Evolutionary conservation across 2,888 invertebrate genomes (phyloP), one percentile per base, ranked within the genome.

Genomic region (Liopterus haemorrhoidalis): DNA sequence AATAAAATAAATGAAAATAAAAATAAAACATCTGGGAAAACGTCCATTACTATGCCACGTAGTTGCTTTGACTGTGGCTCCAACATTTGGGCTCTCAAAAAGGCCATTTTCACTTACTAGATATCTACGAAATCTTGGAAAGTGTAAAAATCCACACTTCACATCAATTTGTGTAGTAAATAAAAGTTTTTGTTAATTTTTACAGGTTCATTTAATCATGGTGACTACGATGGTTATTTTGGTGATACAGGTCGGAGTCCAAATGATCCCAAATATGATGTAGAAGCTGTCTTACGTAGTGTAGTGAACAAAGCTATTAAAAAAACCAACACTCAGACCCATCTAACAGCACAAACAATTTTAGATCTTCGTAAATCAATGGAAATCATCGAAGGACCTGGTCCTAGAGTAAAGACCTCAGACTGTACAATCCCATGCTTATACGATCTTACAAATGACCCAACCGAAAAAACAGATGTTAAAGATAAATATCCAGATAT

Each of bases 391-490:
- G 20, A 28, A 36, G 20, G 37, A 33, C 11, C 28, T n/a, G 20
- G 37, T 14, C 36, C 20, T 9, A 2, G 12, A 36, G 28, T 27
- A 4, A 22, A 9, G 18, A 32, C n/a, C 22, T 11, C 44, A 8
- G 8, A 15, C 14, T 37, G 43, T 30, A 15, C 19, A 6, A 18
- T 12, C 4, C 41, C 30, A 15, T 53, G 53, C 28, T 37, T 53
- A 12, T 51, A 51, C 31, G 42, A 53, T 44, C 20, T 53, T 9
- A 5, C 11, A 6, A 39, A 44, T 18, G 53, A 53, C 41, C 53
- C 53, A 14, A 50, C 49, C 24, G 53, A 53, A 37, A 38, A 22
- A 16, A 37, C 35, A 5, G 49, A 53, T 35, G 11, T 53, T n/a
- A 43, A 43, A 15, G 25, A 30, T 1, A 20, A 14, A 12, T 15